Evolutionary conservation across 2,113 vertebrate genomes (phyloP).

Genomic region (Trematocara nigrifrons): DNA sequence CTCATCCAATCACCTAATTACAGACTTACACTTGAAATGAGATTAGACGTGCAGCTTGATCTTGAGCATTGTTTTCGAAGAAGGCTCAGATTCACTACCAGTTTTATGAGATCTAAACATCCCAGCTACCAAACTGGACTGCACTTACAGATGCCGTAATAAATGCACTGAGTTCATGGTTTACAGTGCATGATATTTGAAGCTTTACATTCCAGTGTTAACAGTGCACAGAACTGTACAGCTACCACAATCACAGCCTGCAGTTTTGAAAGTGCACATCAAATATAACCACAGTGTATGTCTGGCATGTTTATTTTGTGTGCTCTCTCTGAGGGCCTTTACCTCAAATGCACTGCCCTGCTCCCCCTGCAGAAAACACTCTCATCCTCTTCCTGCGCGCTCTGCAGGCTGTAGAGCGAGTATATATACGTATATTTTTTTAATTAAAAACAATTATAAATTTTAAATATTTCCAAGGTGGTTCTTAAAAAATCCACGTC

Average conservation of each 20-base stretch:
- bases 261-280: not conserved
- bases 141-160: not conserved
- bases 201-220: not conserved
- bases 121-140: not conserved
- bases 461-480: not conserved
- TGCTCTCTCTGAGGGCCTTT: constrained; percentile 18
- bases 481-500: not conserved
- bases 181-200: not conserved
- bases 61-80: not conserved
- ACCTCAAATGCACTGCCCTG: constrained; percentile 52
- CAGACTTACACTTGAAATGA: not conserved
- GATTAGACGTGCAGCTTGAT: not conserved
- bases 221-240: not conserved
- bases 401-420: not conserved
- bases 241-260: not conserved
- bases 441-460: not conserved
- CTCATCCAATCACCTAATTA: constrained; percentile 12
- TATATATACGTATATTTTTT: not conserved
- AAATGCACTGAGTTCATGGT: not conserved
- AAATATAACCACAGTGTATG: not conserved
- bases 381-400: constrained; percentile 34
- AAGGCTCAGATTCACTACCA: not conserved
- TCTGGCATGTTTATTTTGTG: not conserved
- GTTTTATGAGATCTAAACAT: not conserved
- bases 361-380: constrained; percentile 18